Evolutionary conservation across 2,888 invertebrate species (phyloP).

Genomic region (Drosophila fungiperda): DNA sequence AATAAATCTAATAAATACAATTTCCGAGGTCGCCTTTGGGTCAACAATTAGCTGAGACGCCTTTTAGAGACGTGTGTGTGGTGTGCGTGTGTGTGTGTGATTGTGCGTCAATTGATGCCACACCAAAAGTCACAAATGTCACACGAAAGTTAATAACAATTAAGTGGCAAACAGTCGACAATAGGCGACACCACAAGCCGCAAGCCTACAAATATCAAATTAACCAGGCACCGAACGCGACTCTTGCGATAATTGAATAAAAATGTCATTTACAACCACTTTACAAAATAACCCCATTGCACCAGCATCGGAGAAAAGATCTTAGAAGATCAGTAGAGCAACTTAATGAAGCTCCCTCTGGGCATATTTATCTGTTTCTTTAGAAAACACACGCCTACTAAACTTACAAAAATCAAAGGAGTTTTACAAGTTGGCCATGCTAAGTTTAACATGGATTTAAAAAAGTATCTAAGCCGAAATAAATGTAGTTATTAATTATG

Average conservation of each 20-base stretch:
- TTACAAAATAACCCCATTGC: neutral
- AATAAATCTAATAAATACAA: constrained; percentile 74
- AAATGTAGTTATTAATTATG: neutral
- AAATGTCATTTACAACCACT: constrained; percentile 48
- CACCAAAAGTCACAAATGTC: constrained; percentile 77
- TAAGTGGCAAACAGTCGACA: constrained; percentile 51
- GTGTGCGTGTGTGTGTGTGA: constrained; percentile 12
- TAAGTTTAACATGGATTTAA: neutral
- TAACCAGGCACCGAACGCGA: constrained; percentile 22
- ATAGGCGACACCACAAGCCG: constrained; percentile 24
- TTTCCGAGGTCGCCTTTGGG: constrained; percentile 54
- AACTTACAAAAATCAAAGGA: neutral
- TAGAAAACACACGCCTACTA: neutral
- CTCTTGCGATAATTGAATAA: constrained; percentile 46
- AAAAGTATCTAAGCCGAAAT: neutral
- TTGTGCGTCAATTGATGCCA: constrained; percentile 71
- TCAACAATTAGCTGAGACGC: constrained; percentile 68
- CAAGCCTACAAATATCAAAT: constrained; percentile 44
- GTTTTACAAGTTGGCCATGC: neutral
- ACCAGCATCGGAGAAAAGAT: constrained; percentile 3
- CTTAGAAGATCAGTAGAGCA: neutral
- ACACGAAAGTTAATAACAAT: constrained; percentile 81
- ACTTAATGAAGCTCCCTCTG: neutral
- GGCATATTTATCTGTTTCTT: too few relatives aligned
- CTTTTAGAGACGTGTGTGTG: constrained; percentile 5